Base-by-base conservation (phyloP, 2,888 invertebrate genomes). In the Chymomyza caudatula region DNA sequence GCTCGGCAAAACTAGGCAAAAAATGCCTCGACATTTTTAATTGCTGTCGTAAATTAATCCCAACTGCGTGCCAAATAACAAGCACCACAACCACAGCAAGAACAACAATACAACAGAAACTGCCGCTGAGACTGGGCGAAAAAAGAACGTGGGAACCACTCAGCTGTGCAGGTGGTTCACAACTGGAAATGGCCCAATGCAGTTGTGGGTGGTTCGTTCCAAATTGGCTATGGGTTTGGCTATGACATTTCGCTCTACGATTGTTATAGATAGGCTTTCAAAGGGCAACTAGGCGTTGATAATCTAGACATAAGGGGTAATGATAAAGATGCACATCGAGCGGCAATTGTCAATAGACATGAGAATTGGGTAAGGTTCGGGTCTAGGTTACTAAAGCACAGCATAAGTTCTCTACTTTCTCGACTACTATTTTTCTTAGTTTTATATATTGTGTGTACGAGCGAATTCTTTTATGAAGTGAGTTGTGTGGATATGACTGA, bases 41-140 rank as follows among this genome's bases (percentile, higher is more conserved):
- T 87, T 88, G 87, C 82, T 71, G 79, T 88, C 88, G 86, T 89
- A 89, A 89, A 89, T 89, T 88, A 89, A 89, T 89, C 87, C 88
- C 65, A 77, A 84, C 79, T 76, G 85, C 74, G 81, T 74, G 69
- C 64, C 72, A 73, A 68, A 70, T 67, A 77, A 17, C 71, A 74
- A 69, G 64, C 67, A 71, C 57, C 73, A 64, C 56, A 64, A 64
- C 17, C 60, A 13, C 13, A 25, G 29, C 58, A 4, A 63, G 37
- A 23, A 51, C 29, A 66, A 19, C 68, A 74, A 67, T 66, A 68
- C 65, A n/a, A n/a, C n/a, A n/a, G n/a, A n/a, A n/a, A n/a, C n/a
- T n/a, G n/a, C n/a, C n/a, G n/a, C n/a, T n/a, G n/a, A n/a, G n/a
- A n/a, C n/a, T n/a, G n/a, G 54, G 52, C 17, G 25, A 47, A 47